Evolutionary conservation across 2,113 vertebrate genomes (phyloP), one percentile per base, ranked within the genome.

Genomic region (western clawed frog (Xenopus tropicalis)): DNA sequence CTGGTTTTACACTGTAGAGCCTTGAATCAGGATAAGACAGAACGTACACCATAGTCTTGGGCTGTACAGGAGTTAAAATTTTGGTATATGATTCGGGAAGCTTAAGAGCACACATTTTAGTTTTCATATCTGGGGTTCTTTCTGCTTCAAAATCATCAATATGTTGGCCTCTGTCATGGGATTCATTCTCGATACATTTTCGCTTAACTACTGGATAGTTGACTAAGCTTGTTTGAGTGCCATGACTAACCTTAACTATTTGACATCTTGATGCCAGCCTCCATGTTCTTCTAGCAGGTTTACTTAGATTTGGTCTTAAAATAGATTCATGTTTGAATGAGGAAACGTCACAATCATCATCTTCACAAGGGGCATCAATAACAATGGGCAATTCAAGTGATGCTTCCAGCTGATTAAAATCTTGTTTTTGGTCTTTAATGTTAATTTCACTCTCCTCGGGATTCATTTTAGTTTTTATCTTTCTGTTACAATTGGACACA

Each of bases 241-340:
- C 86, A 64, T 91, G 92, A 78, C 91, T 96, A 24, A 94, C 90
- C 82, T 94, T 97, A 20, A 92, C 93, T 48, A 92, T 88, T 82
- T 94, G 94, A 81, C 92, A 94, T 74, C 91, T 91, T 78, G 94
- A 94, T 11, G 93, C 89, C 82, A 90, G 54, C 12, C 86, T 88
- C 83, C 89, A 93, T 2, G 77, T 77, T 70, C 88, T 81, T 78
- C 83, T 83, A 57, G 78, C 77, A 74, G 84, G 83, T 71, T 81
- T 86, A 21, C 66, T 70, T 62, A 54, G 78, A 51, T 68, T 85
- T 54, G 69, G 84, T 29, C 79, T 74, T 58, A 78, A 81, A 43
- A 71, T 62, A 6, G 66, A 84, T 72, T 80, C 82, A 70, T 83
- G 84, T 51, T 74, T 78, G 65, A 80, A 66, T 66, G 78, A 79